Base-by-base conservation (phyloP, 2,113 vertebrate species). In the Merops nubicus region DNA sequence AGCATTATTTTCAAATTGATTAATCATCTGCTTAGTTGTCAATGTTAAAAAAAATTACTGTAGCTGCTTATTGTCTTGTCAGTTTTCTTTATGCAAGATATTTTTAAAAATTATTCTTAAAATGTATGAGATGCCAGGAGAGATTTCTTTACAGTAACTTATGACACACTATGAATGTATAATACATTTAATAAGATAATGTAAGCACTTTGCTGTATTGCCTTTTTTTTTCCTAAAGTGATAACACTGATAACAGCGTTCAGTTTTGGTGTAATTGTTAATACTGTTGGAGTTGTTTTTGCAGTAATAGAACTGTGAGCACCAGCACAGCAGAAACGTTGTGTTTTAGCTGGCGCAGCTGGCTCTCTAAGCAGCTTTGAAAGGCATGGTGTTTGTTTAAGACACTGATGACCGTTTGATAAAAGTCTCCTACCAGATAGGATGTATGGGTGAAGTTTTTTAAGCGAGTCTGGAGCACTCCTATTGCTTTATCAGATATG, bases 11-110 rank as follows among this genome's bases (percentile, higher is more conserved):
- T 87, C 68, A 82, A 75, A 68, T 42, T 88, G 75, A 83, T 23
- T 91, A 91, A 85, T 96, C 68, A 89, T 59, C n/a, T 75, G 53
- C 80, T 70, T 86, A 78, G 64, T 67, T 96, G 68, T 81, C 64
- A 93, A 3, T 63, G 43, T 70, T 69, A 53, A 88, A 88, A 94
- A 82, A 78, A n/a, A 43, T 23, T 48, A 56, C 25, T 60, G 9
- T 68, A 42, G 29, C 42, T 92, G 23, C 77, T 89, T 75, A 59
- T 88, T 82, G 85, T 89, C 73, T 91, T 94, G 84, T 91, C 79
- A 70, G 62, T 90, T 85, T 85, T 76, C 68, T 70, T 84, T 85
- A 67, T 53, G 56, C 33, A 28, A n/a, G 26, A 7, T 82, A 68
- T 89, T 92, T 89, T 34, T 6, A 36, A 40, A 91, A 92, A 77